Conservation (phyloP, 92 coral and sea anemone species). For the Plumapathes pennacea region DNA sequence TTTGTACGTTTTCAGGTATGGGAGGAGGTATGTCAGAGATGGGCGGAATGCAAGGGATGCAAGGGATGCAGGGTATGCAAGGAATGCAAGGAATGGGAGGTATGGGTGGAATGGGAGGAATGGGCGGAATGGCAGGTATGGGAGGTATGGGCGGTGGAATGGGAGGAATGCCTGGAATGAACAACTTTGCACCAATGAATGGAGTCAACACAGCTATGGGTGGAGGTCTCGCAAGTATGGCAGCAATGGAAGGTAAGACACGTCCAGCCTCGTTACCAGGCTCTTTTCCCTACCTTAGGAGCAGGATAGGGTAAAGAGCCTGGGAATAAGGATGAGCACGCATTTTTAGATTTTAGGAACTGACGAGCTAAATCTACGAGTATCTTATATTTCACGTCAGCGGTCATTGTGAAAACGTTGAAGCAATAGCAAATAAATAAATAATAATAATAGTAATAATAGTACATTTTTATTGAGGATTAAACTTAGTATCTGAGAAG, state of each 20-base stretch:
- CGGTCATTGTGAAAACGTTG: too few species aligned
- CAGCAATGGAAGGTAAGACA: constrained; percentile 22
- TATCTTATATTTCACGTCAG: too few species aligned
- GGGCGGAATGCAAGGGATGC: constrained; percentile 45
- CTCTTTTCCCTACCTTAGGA: too few species aligned
- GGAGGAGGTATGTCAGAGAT: constrained; percentile 66
- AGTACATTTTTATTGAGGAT: too few species aligned
- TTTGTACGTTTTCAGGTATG: constrained; percentile 34
- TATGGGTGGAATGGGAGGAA: constrained; percentile 61
- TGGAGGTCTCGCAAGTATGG: constrained; percentile 48
- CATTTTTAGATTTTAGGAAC: too few species aligned
- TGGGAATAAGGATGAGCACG: too few species aligned
- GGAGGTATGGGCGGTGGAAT: constrained; percentile 50
- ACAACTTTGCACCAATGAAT: constrained; percentile 9
- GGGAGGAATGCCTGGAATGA: constrained; percentile 15
- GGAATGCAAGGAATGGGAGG: constrained; percentile 75
- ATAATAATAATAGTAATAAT: too few species aligned
- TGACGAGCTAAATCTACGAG: too few species aligned
- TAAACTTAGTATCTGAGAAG: too few species aligned
- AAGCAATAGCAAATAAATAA: too few species aligned
- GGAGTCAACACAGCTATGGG: constrained; percentile 35
- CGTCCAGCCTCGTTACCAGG: too few species aligned
- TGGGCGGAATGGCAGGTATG: constrained; percentile 26
- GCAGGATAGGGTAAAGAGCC: too few species aligned
- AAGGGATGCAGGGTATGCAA: constrained; percentile 48